Percentiles rank a stretch among this genome's conserved stretches.
phyloP scores from a whole-genome alignment of 2,797 vertebrate genomes.

The Muraenolepis orangiensis region DNA sequence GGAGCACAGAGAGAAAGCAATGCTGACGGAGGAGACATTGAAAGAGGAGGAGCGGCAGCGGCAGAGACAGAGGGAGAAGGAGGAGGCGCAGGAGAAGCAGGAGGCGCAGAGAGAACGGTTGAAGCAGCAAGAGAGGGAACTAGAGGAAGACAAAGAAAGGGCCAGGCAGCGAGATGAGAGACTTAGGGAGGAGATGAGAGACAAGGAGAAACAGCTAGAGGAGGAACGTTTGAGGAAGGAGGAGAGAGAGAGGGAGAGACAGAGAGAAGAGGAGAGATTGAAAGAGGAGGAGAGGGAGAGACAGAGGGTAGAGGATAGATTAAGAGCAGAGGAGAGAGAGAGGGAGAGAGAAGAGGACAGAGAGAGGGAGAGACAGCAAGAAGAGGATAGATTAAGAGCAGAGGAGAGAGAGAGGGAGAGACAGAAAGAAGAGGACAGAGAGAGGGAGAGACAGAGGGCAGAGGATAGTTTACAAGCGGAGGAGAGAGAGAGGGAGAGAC shows the following conservation, averaged over 20 bases:
- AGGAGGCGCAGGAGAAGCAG: slow-evolving; percentile 10
- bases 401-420: slow-evolving; percentile 3
- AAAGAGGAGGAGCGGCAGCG: neutral
- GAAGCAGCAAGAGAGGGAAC: slow-evolving; percentile 32
- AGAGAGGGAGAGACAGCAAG: neutral
- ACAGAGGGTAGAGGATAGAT: slow-evolving; percentile 12
- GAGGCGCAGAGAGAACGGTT: neutral
- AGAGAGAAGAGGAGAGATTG: neutral
- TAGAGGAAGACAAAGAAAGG: slow-evolving; percentile 33
- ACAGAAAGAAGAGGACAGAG: neutral
- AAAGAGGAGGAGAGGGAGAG: slow-evolving; percentile 28
- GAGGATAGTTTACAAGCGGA: slow-evolving; percentile 12
- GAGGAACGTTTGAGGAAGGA: neutral
- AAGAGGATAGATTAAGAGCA: slow-evolving; percentile 7
- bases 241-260: slow-evolving; percentile 1
- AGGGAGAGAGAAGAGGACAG: slow-evolving; percentile 20
- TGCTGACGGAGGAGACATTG: neutral
- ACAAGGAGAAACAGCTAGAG: neutral
- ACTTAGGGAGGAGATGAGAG: neutral
- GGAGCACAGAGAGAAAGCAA: neutral
- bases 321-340: slow-evolving; percentile 29
- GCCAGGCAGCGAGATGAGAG: neutral
- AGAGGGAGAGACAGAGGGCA: slow-evolving; percentile 1
- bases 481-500: slow-evolving; percentile 1
- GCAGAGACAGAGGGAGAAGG: neutral